Base-by-base conservation (phyloP, 1,140 invertebrate genomes). In the Polypedilum vanderplanki region DNA sequence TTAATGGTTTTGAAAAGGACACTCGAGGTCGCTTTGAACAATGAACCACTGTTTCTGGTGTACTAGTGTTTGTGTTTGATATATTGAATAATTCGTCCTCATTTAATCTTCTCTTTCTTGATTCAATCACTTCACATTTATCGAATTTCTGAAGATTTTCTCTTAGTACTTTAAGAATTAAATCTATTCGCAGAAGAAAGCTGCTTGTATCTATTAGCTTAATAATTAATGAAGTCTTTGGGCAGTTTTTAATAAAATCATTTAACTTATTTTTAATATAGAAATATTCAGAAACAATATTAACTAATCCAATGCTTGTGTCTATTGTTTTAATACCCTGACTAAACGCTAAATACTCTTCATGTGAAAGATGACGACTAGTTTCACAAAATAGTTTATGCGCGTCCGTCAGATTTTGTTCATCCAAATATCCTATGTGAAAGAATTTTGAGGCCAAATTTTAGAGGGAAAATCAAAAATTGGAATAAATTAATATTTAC, bases 41-140 rank as follows among this genome's bases (percentile, higher is more conserved):
- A 5, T 18, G 65, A 33, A 33, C 24, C 8, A 22, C 65, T 8
- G 65, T 70, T 70, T 70, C 65, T 70, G 65, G 65, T 22, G 65
- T 70, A 70, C 65, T 70, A 9, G 65, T 70, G 5, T 70, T 70
- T 7, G 65, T 70, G n/a, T 70, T n/a, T 70, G 20, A 70, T 18
- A 70, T 17, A 8, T 70, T 10, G 20, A 70, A 70, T 22, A 20
- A 9, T 7, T 20, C 65, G 17, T 70, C 17, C 9, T 70, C 65
- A 70, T 12, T 57, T 4, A n/a, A n/a, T 70, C 18, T 18, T 18
- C 65, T 20, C 9, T 20, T 70, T 10, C 20, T 17, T 17, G 65
- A 20, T 18, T 18, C 18, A 10, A 20, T 10, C 18, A 18, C 20
- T 9, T 20, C n/a, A 22, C 7, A n/a, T 20, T 20, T n/a, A 70